phyloP scores from a whole-genome alignment of 2,888 invertebrate species.

The Callyntrura sp. region DNA sequence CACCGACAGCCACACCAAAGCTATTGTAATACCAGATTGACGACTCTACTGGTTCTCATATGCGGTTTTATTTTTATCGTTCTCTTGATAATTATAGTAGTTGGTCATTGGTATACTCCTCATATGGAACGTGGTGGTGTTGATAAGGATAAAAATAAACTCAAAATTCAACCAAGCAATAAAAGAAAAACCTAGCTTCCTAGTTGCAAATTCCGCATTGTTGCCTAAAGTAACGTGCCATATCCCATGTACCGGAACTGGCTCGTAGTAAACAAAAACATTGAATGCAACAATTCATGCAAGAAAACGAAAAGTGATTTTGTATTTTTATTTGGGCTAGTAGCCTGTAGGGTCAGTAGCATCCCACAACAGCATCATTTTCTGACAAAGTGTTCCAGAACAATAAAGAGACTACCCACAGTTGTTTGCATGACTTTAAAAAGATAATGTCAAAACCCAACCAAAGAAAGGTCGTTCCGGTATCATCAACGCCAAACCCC shows the following conservation, averaged over 20 bases:
- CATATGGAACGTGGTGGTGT: not conserved
- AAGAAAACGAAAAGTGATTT: not conserved
- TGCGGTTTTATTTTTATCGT: conserved; percentile 32
- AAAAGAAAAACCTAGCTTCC: not conserved
- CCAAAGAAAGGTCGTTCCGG: conserved; percentile 19
- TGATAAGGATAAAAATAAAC: not conserved
- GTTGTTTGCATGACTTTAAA: not conserved
- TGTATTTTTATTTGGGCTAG: no score
- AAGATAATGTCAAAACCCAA: not conserved
- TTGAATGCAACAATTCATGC: not conserved
- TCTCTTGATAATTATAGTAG: not conserved
- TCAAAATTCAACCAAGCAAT: not conserved
- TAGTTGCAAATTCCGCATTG: no score
- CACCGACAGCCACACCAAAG: not conserved
- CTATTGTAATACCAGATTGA: conserved; percentile 23
- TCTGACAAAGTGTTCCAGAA: no score
- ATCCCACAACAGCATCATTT: no score
- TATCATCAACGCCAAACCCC: not conserved
- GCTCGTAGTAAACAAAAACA: not conserved
- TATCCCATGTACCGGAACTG: no score
- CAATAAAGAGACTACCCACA: no score
- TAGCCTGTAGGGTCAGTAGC: no score
- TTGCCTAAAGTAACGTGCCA: conserved; percentile 45
- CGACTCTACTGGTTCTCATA: not conserved
- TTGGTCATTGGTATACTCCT: conserved; percentile 38